These are phyloP conservation scores for Chloromyia formosa DNA, from an alignment of 2,888 invertebrate species.

Conservation along the genomic window DNA sequence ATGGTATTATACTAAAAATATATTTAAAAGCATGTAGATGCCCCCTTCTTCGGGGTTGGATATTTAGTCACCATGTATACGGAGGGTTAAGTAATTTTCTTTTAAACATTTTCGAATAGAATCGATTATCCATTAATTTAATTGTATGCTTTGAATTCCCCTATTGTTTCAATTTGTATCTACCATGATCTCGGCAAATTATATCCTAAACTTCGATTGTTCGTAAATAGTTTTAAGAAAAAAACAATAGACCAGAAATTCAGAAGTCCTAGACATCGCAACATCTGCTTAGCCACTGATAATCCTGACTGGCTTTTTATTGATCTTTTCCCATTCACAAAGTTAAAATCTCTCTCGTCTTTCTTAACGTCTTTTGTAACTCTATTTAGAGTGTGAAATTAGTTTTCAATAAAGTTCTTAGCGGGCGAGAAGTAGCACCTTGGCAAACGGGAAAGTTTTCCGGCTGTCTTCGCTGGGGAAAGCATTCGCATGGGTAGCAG, in stretches of 20 bases:
- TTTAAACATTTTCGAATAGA: too few relatives aligned
- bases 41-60: too few relatives aligned
- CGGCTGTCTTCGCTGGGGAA: constrained; percentile 29
- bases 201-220: too few relatives aligned
- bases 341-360: constrained; percentile 23
- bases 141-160: too few relatives aligned
- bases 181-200: too few relatives aligned
- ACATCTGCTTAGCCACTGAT: constrained; percentile 22
- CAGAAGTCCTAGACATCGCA: constrained; percentile 10
- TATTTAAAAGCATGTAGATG: too few relatives aligned
- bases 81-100: too few relatives aligned
- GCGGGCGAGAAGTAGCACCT: constrained; percentile 27
- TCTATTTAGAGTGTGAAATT: constrained; percentile 41
- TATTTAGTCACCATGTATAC: too few relatives aligned
- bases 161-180: too few relatives aligned
- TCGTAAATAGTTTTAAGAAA: too few relatives aligned
- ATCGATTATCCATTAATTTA: too few relatives aligned
- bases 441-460: constrained; percentile 31
- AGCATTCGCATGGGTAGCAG: background rate
- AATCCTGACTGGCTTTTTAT: background rate
- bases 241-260: constrained; percentile 21
- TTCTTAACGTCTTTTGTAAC: constrained; percentile 30
- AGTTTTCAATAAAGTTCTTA: constrained; percentile 38
- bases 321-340: constrained; percentile 31
- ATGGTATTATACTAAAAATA: too few relatives aligned